Evolutionary conservation across 1,140 invertebrate genomes (phyloP).

Genomic region (Dermatophagoides farinae): DNA sequence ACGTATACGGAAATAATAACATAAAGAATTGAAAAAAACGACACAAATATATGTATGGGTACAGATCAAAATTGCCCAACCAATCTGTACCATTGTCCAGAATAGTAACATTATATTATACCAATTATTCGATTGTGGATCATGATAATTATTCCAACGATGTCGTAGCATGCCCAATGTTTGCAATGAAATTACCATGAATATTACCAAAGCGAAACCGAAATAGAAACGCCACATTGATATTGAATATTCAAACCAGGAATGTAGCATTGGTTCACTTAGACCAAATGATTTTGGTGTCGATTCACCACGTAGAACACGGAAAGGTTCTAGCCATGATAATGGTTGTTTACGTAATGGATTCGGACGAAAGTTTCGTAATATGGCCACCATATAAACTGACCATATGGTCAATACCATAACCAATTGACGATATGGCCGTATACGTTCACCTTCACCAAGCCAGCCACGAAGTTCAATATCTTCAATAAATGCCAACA

Average conservation of each 20-base stretch:
- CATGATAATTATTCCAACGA: not conserved
- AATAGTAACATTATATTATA: not conserved
- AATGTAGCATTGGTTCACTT: not conserved
- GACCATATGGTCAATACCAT: conserved; percentile 11
- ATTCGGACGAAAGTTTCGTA: not conserved
- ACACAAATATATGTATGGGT: not conserved
- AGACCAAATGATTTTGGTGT: not conserved
- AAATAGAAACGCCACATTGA: conserved; percentile 1
- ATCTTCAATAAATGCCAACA: conserved; percentile 7
- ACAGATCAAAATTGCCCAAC: not conserved
- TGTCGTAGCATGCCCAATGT: not conserved
- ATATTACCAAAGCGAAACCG: not conserved
- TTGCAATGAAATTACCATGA: not conserved
- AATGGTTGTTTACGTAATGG: not conserved
- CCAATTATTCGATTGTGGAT: not conserved
- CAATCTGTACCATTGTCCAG: conserved; percentile 2
- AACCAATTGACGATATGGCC: conserved; percentile 5
- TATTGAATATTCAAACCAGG: conserved; percentile 5
- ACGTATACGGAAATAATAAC: conserved; percentile 11
- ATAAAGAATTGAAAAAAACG: conserved; percentile 8
- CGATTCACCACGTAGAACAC: not conserved
- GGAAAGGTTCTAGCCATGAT: conserved; percentile 1
- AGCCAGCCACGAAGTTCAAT: not conserved
- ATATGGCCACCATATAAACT: not conserved
- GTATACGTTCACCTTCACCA: conserved; percentile 1